A percentile compares a stretch with the other conserved stretches of the same genome.
Conservation (phyloP, 2,113 vertebrate genomes). For the Halcyon malimbica region DNA sequence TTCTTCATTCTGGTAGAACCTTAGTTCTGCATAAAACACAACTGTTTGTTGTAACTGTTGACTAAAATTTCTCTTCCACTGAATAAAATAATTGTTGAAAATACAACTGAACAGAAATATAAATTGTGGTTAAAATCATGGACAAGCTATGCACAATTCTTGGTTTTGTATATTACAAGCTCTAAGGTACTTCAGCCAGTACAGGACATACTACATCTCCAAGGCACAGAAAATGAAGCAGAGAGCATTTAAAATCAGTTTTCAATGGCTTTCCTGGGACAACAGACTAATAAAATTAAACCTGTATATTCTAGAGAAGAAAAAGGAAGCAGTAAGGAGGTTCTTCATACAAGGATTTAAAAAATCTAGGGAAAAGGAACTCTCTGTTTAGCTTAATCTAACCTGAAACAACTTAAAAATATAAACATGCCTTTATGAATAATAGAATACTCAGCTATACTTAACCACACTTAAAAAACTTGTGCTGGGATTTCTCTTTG, state of each 20-base stretch:
- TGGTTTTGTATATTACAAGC: background rate
- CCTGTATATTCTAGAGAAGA: background rate
- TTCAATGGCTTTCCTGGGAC: background rate
- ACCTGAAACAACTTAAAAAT: background rate
- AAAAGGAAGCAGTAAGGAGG: background rate
- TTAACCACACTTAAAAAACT: background rate
- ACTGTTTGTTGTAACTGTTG: background rate
- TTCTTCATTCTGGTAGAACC: background rate
- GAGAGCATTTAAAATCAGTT: background rate
- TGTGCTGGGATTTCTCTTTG: background rate
- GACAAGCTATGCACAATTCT: background rate
- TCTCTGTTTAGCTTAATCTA: background rate
- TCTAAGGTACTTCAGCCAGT: background rate
- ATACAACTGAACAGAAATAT: background rate
- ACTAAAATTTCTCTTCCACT: background rate
- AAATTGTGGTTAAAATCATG: background rate
- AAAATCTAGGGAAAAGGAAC: background rate
- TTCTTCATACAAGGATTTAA: background rate
- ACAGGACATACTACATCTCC: background rate
- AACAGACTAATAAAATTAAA: background rate
- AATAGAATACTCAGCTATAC: background rate
- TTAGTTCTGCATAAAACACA: background rate
- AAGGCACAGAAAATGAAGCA: background rate
- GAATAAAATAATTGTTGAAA: background rate
- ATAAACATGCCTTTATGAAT: background rate